Percentiles rank a stretch among this genome's conserved stretches.
These are phyloP conservation scores for Oncorhynchus tshawytscha DNA, from an alignment of 2,113 vertebrate species.

Conservation along the genomic window DNA sequence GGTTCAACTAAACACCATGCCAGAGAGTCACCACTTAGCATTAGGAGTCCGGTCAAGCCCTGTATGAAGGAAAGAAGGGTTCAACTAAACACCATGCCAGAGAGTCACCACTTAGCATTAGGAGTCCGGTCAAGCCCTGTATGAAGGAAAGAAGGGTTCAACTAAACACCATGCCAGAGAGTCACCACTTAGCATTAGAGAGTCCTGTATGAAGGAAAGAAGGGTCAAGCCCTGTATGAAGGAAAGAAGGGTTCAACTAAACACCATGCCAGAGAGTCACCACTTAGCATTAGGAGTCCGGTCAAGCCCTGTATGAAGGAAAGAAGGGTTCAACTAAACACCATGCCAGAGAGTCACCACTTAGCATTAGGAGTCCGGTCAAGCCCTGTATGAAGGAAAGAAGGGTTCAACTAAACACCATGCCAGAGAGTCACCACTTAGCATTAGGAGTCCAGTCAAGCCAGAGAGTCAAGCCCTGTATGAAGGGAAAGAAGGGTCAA, in stretches of 20 bases:
- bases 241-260: not conserved
- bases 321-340: not conserved
- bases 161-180: not conserved
- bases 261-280: not conserved
- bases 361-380: not conserved
- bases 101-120: not conserved
- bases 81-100: not conserved
- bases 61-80: not conserved
- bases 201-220: too few species aligned
- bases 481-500: not conserved
- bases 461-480: not conserved
- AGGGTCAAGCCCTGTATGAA: not conserved
- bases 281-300: not conserved
- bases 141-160: not conserved
- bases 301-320: not conserved
- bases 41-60: not conserved
- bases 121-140: not conserved
- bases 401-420: not conserved
- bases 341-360: not conserved
- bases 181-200: not conserved
- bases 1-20: not conserved
- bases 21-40: not conserved
- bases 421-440: not conserved
- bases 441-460: not conserved
- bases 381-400: not conserved